These are phyloP conservation scores for Galerucella pusilla DNA, from an alignment of 2,888 invertebrate species.

Conservation along the genomic window DNA sequence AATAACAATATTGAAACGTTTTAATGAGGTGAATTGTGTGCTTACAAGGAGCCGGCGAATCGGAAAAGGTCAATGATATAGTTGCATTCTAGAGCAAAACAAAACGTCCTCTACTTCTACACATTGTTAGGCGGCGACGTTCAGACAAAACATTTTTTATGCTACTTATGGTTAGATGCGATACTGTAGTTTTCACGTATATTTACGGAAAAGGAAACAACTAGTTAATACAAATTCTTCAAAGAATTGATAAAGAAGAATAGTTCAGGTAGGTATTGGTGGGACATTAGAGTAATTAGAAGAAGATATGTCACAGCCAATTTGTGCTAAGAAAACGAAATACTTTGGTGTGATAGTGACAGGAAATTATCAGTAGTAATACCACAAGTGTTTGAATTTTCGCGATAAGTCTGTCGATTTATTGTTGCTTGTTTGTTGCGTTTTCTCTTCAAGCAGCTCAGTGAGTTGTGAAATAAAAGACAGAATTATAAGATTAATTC, in stretches of 20 bases:
- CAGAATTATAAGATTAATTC: too few relatives aligned
- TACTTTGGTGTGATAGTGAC: neutral
- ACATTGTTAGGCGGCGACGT: neutral
- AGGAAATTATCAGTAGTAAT: neutral
- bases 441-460: too few relatives aligned
- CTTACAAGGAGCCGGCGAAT: neutral
- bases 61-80: neutral
- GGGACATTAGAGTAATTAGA: neutral
- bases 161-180: neutral
- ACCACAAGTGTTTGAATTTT: too few relatives aligned
- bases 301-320: neutral
- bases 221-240: neutral
- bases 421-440: too few relatives aligned
- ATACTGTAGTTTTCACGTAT: neutral
- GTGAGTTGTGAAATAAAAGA: too few relatives aligned
- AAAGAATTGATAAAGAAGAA: neutral
- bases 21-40: neutral
- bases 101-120: neutral
- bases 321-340: neutral
- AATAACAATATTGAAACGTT: too few relatives aligned
- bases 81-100: neutral
- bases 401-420: too few relatives aligned
- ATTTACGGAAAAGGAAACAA: neutral
- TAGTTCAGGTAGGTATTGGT: neutral
- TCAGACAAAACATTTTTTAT: constrained; percentile 2